phyloP scores from a whole-genome alignment of 2,888 invertebrate genomes.

The Mythimna ferrago region DNA sequence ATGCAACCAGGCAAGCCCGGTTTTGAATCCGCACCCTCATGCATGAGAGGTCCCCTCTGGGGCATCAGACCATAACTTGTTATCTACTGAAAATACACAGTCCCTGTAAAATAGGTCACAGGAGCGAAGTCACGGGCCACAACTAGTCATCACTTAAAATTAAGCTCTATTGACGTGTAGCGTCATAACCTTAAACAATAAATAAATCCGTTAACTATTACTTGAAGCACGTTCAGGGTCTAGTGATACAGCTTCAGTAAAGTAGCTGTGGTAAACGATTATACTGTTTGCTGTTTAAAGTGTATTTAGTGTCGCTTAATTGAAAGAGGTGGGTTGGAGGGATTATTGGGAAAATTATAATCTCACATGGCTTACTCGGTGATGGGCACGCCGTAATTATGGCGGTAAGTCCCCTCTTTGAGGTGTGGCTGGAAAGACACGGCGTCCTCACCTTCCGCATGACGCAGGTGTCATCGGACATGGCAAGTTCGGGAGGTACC shows the following conservation, averaged over 20 bases:
- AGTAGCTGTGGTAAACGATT: constrained; percentile 8
- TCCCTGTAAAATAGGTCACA: neutral
- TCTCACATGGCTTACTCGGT: neutral
- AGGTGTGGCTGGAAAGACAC: too few relatives aligned
- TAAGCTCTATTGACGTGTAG: neutral
- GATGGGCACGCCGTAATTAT: too few relatives aligned
- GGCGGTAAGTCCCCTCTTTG: too few relatives aligned
- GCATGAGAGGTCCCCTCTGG: too few relatives aligned
- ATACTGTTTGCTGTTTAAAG: constrained; percentile 41
- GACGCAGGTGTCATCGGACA: too few relatives aligned
- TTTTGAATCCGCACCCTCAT: too few relatives aligned
- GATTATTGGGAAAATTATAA: constrained; percentile 9
- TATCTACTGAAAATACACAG: neutral
- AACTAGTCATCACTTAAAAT: neutral
- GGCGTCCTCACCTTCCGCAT: too few relatives aligned
- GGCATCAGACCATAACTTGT: too few relatives aligned
- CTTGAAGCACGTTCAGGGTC: neutral
- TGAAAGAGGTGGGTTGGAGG: constrained; percentile 33
- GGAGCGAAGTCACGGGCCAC: neutral
- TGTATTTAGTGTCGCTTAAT: constrained; percentile 25
- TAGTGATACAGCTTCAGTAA: neutral
- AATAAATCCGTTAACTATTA: neutral
- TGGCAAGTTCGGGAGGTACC: too few relatives aligned
- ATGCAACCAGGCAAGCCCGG: too few relatives aligned
- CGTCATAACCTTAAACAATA: neutral